Conservation (phyloP, 2,888 invertebrate genomes). For the Adineta ricciae region DNA sequence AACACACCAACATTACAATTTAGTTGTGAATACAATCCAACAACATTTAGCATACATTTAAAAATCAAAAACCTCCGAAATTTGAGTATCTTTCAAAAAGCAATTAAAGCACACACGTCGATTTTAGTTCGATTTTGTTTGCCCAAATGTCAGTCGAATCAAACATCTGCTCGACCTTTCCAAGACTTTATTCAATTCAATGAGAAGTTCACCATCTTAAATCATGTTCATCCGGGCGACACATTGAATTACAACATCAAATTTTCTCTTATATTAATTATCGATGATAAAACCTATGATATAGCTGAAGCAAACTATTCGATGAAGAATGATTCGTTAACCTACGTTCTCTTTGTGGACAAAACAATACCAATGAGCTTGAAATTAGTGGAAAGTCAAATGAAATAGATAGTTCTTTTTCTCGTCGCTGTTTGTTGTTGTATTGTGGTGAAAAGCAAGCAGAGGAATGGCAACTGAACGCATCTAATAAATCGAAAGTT, state of each 20-base stretch:
- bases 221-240: not conserved
- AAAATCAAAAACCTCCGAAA: not conserved
- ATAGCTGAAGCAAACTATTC: not conserved
- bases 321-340: not conserved
- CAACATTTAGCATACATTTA: not conserved
- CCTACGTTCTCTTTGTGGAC: not conserved
- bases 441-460: no score
- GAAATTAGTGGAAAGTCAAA: not conserved
- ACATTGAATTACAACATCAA: not conserved
- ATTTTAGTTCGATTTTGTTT: no score
- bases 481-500: no score
- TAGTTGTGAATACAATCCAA: conserved; percentile 15
- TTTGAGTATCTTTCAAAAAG: not conserved
- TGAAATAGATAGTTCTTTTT: not conserved
- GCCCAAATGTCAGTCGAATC: not conserved
- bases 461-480: no score
- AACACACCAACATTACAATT: not conserved
- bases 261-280: not conserved
- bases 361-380: not conserved
- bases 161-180: not conserved
- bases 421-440: not conserved
- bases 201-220: not conserved
- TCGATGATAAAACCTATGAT: not conserved
- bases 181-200: not conserved
- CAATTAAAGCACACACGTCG: no score